Conservation (phyloP, 2,113 vertebrate genomes). For the Oryzias javanicus region DNA sequence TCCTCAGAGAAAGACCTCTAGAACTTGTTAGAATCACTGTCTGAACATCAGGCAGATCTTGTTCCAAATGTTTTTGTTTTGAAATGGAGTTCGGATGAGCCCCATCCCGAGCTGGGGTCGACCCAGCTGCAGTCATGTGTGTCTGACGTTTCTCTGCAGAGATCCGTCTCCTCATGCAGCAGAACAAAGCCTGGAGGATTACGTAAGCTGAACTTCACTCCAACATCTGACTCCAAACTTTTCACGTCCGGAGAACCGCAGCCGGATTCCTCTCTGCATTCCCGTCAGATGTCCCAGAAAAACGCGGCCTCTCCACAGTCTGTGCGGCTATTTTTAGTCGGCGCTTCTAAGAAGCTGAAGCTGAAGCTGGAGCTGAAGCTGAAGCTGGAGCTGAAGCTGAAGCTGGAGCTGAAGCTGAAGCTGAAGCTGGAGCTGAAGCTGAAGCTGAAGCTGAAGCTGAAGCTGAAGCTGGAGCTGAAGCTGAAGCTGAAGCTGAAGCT, state of each 20-base stretch:
- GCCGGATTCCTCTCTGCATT: too few relatives aligned
- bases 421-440: constrained; percentile 62
- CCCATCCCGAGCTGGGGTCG: too few relatives aligned
- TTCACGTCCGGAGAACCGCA: not conserved
- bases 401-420: constrained; percentile 62
- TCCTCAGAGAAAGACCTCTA: too few relatives aligned
- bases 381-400: constrained; percentile 63
- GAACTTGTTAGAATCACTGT: too few relatives aligned
- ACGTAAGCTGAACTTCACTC: constrained; percentile 25
- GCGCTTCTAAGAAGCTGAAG: constrained; percentile 52
- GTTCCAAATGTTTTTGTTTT: too few relatives aligned
- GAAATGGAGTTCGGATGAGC: too few relatives aligned
- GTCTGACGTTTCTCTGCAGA: too few relatives aligned
- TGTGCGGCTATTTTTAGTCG: constrained; percentile 65
- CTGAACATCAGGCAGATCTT: too few relatives aligned
- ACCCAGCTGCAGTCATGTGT: too few relatives aligned
- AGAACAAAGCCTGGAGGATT: constrained; percentile 36
- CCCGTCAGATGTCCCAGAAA: not conserved
- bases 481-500: constrained; percentile 61
- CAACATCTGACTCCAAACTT: constrained; percentile 10
- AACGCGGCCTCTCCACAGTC: constrained; percentile 43
- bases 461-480: constrained; percentile 63
- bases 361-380: too few relatives aligned
- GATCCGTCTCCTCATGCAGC: constrained; percentile 1
- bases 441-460: constrained; percentile 62